Conservation (phyloP, 2,888 invertebrate genomes). For the Ophion obscuratus region DNA sequence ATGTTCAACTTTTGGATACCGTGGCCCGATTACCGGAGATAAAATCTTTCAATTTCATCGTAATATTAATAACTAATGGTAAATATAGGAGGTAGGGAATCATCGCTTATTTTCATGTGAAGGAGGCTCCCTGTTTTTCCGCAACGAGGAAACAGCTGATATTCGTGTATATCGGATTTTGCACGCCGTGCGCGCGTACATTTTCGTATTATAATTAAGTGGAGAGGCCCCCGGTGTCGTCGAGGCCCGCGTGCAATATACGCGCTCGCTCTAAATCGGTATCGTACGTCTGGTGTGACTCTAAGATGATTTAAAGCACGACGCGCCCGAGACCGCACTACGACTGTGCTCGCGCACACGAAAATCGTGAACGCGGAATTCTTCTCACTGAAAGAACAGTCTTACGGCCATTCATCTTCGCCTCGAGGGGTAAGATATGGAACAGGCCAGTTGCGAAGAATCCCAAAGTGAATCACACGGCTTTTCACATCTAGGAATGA, state of each 20-base stretch:
- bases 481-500: background rate
- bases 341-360: slow-evolving; percentile 32
- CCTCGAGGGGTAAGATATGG: slow-evolving; percentile 18
- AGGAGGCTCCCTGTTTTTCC: slow-evolving; percentile 3
- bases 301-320: slow-evolving; percentile 67
- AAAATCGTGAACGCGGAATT: slow-evolving; percentile 58
- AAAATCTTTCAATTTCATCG: background rate
- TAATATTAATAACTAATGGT: background rate
- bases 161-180: slow-evolving; percentile 40
- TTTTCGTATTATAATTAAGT: slow-evolving; percentile 63
- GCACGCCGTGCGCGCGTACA: slow-evolving; percentile 14
- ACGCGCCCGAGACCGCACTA: slow-evolving; percentile 55
- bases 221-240: slow-evolving; percentile 49
- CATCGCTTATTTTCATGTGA: background rate
- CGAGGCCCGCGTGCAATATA: slow-evolving; percentile 29
- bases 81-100: slow-evolving; percentile 1
- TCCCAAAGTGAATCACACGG: background rate
- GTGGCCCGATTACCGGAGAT: background rate
- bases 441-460: slow-evolving; percentile 55
- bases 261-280: slow-evolving; percentile 62
- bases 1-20: background rate
- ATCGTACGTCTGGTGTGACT: slow-evolving; percentile 55
- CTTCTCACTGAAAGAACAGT: slow-evolving; percentile 51
- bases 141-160: slow-evolving; percentile 52
- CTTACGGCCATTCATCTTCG: slow-evolving; percentile 69